Evolutionary conservation across 2,888 invertebrate species (phyloP).

Genomic region (Monoplex corrugatus): DNA sequence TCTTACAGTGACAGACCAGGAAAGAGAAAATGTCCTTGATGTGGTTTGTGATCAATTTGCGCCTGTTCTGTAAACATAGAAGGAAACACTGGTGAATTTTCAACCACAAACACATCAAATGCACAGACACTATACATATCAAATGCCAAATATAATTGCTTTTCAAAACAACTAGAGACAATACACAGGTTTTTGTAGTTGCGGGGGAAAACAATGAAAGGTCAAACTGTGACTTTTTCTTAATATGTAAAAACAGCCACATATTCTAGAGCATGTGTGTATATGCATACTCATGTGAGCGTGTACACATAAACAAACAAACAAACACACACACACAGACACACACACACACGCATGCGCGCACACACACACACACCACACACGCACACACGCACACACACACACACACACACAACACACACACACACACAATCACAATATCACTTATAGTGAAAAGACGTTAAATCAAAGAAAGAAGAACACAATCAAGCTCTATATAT

Average conservation of each 20-base stretch:
- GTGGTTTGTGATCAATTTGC: constrained; percentile 77
- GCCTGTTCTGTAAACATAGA: constrained; percentile 68
- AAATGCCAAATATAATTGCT: background rate
- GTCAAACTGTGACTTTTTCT: no score
- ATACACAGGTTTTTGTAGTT: background rate
- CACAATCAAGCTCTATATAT: no score
- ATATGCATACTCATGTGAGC: background rate
- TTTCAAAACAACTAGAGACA: background rate
- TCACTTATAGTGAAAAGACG: background rate
- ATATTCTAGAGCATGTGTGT: background rate
- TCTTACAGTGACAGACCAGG: constrained; percentile 76
- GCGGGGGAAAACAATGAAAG: no score
- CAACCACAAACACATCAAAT: no score
- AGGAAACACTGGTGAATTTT: background rate
- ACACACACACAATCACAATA: background rate
- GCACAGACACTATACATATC: no score
- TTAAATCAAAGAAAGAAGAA: background rate
- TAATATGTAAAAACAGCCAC: no score
- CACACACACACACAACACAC: background rate
- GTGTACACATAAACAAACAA: background rate
- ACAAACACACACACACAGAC: background rate
- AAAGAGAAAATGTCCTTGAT: constrained; percentile 81
- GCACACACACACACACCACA: background rate
- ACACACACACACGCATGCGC: background rate
- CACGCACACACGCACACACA: background rate